Evolutionary conservation across 2,888 invertebrate species (phyloP), one percentile per base, ranked within the genome.

Genomic region (Conistra vaccinii): DNA sequence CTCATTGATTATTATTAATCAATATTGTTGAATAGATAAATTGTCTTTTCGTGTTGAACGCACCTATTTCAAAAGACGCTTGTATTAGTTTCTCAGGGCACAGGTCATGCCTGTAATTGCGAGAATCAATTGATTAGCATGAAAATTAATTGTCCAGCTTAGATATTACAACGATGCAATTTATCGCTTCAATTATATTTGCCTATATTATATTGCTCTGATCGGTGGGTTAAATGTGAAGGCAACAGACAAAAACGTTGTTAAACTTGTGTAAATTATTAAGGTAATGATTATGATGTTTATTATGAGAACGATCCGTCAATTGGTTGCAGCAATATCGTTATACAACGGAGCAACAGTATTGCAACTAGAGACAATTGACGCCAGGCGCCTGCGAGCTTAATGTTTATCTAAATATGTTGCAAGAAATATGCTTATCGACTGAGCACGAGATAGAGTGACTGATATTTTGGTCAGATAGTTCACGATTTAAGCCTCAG

Each of bases 111-210:
- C 86, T 88, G 89, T 92, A 91, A 94, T 92, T 91, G 90, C 93
- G 86, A 90, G 88, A 92, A 91, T 92, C 90, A 91, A 93, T 94
- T 92, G 91, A 95, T 94, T 94, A 93, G 89, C 87, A 90, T 90
- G 89, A 87, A 90, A 91, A 94, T 93, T 94, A 93, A 93, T 92
- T 90, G 88, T 91, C 85, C 87, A 87, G 68, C 77, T 57, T 79
- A 76, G 63, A 82, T 87, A 85, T 80, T 78, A 85, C 78, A 69
- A 88, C 77, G 82, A 84, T 80, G 78, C 76, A 87, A 90, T 92
- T 92, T 92, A 92, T 90, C 68, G 88, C 86, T 85, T 89, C 80
- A 85, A 91, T 90, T 91, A 90, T 83, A 87, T 80, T 87, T 80
- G 79, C 63, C 60, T 75, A 69, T 78, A 80, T 78, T 78, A 80